These are phyloP conservation scores for Catotricha subobsoleta DNA, from an alignment of 2,888 invertebrate species.

Conservation along the genomic window DNA sequence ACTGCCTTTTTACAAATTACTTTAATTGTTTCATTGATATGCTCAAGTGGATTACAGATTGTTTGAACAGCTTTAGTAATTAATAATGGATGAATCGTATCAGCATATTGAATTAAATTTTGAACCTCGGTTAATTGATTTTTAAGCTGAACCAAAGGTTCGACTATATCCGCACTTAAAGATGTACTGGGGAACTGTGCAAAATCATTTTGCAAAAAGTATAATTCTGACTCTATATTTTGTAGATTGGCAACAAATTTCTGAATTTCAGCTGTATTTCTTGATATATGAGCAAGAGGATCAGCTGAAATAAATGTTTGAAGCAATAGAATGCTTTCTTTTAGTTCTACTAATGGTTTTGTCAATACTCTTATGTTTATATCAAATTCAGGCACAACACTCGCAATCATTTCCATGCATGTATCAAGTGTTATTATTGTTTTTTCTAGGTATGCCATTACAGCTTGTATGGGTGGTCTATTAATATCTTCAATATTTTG, in stretches of 20 bases:
- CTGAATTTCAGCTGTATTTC: slow-evolving; percentile 4
- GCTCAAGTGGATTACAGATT: not conserved
- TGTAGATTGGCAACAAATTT: not conserved
- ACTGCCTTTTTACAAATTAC: not conserved
- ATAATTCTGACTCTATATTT: slow-evolving; percentile 6
- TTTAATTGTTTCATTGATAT: not conserved
- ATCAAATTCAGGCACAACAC: not conserved
- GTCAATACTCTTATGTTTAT: not conserved
- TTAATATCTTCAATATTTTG: not conserved
- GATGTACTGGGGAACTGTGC: not conserved
- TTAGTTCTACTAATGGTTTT: not conserved
- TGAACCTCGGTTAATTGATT: not conserved
- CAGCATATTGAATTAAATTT: slow-evolving; percentile 1
- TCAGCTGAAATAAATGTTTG: not conserved
- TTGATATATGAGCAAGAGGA: not conserved
- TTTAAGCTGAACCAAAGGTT: not conserved
- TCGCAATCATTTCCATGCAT: not conserved
- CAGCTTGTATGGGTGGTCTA: not conserved
- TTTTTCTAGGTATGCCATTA: not conserved
- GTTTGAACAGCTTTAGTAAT: not conserved
- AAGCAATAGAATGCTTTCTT: not conserved
- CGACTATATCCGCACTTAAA: not conserved
- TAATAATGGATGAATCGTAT: not conserved
- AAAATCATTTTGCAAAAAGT: not conserved
- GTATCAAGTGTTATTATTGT: not conserved